These are phyloP conservation scores for Eulemur rufifrons DNA, from an alignment of 2,113 vertebrate genomes.

Conservation along the genomic window DNA sequence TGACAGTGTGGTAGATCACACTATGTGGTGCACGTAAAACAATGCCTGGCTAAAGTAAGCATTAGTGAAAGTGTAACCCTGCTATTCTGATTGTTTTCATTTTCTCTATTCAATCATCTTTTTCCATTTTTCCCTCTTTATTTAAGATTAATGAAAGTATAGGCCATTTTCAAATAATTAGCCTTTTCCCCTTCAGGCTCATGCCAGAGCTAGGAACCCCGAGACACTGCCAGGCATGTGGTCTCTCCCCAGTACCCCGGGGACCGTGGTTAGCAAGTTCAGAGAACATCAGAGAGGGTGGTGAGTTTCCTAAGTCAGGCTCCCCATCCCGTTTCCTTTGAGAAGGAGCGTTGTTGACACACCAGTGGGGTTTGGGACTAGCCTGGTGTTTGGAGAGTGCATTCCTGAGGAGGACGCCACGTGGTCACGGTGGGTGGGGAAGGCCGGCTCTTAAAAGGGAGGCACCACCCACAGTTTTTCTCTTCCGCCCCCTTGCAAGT, in stretches of 20 bases:
- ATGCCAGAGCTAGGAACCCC: background rate
- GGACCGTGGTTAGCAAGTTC: constrained; percentile 47
- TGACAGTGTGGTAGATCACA: accelerated
- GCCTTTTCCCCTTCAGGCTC: background rate
- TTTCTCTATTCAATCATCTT: background rate
- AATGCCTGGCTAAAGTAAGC: background rate
- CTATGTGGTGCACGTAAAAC: accelerated
- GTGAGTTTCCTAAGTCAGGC: constrained; percentile 42
- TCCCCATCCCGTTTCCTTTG: constrained; percentile 65
- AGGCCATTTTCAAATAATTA: constrained; percentile 8
- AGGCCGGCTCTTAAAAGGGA: constrained; percentile 40
- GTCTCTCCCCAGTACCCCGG: background rate
- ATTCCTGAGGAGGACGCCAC: constrained; percentile 35
- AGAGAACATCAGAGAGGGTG: background rate
- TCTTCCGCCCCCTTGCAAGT: background rate
- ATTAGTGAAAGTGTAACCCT: too few relatives aligned
- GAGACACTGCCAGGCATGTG: background rate
- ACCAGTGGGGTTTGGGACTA: constrained; percentile 69
- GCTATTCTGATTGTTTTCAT: background rate
- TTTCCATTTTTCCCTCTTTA: background rate
- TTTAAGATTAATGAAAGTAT: background rate
- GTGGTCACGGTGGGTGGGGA: constrained; percentile 48
- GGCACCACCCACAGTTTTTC: background rate
- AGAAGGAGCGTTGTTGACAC: constrained; percentile 72
- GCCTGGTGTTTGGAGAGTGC: constrained; percentile 33